A percentile compares a stretch with the other conserved stretches of the same genome.
Conservation (phyloP, 1,140 invertebrate genomes). For the Drosophila rufa region DNA sequence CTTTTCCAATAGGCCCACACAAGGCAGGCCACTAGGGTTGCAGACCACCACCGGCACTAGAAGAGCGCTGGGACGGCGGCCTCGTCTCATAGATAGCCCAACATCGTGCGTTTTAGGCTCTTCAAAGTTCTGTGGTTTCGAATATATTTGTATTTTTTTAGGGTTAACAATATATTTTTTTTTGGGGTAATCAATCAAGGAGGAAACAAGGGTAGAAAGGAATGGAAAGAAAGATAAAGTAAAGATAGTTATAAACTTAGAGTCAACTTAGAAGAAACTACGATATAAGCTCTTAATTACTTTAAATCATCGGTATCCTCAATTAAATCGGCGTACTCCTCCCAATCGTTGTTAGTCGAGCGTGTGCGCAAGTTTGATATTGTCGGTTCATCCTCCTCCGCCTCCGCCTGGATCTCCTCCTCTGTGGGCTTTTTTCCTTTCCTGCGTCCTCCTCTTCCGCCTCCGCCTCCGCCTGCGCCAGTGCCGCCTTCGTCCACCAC, state of each 20-base stretch:
- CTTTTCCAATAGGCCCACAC: conserved; percentile 67
- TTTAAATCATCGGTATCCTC: conserved; percentile 85
- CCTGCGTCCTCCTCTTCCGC: conserved; percentile 20
- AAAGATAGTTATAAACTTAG: conserved; percentile 80
- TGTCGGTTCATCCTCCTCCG: conserved; percentile 78
- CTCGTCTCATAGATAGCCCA: conserved; percentile 78
- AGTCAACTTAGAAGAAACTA: conserved; percentile 85
- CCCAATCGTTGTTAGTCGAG: conserved; percentile 84
- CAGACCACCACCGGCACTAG: conserved; percentile 60
- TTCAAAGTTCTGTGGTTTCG: conserved; percentile 77
- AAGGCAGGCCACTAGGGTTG: conserved; percentile 46
- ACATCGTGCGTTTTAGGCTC: conserved; percentile 80
- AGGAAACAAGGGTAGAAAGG: conserved; percentile 75
- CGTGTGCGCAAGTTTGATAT: conserved; percentile 84
- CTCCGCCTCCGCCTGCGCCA: conserved; percentile 31
- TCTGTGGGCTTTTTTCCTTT: conserved; percentile 27
- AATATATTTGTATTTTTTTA: conserved; percentile 22
- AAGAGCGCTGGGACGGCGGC: conserved; percentile 67
- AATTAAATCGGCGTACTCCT: conserved; percentile 85
- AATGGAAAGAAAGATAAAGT: conserved; percentile 76
- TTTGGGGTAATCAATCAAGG: conserved; percentile 51
- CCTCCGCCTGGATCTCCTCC: conserved; percentile 50
- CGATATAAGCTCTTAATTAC: conserved; percentile 85
- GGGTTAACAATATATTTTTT: conserved; percentile 48
- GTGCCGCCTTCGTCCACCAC: conserved; percentile 88